phyloP scores from a whole-genome alignment of 2,113 vertebrate species.

The Platichthys stellatus region DNA sequence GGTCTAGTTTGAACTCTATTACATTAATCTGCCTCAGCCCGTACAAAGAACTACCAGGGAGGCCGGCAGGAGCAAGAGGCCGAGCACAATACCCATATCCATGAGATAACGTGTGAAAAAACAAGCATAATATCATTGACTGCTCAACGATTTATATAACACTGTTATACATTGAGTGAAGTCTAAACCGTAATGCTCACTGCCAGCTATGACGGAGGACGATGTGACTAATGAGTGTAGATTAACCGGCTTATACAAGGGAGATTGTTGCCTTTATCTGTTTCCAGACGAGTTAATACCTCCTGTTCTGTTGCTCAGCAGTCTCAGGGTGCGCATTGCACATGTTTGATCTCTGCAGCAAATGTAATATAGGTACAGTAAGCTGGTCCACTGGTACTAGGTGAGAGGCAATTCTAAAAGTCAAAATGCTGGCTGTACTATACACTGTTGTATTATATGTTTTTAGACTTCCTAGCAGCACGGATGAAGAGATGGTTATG shows the following conservation, averaged over 20 bases:
- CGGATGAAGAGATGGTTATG: neutral
- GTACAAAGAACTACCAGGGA: conserved; percentile 4
- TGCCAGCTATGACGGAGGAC: conserved; percentile 42
- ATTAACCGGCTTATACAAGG: conserved; percentile 54
- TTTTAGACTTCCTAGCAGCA: neutral
- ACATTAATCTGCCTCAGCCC: conserved; percentile 14
- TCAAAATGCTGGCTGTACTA: too few species aligned
- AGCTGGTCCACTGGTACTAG: neutral
- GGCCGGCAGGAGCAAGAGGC: conserved; percentile 23
- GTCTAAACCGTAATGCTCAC: conserved; percentile 29
- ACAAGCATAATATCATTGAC: conserved; percentile 42
- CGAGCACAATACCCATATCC: conserved; percentile 14
- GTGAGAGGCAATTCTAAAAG: neutral
- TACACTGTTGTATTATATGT: too few species aligned
- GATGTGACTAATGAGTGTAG: conserved; percentile 49
- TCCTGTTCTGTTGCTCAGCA: conserved; percentile 17
- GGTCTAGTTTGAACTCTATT: conserved; percentile 28
- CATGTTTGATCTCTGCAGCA: conserved; percentile 22
- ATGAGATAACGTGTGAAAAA: conserved; percentile 38
- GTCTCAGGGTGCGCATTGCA: neutral
- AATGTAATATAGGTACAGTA: conserved; percentile 1
- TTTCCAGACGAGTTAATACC: conserved; percentile 31
- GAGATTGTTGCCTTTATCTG: conserved; percentile 41
- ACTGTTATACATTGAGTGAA: conserved; percentile 35
- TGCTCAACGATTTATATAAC: conserved; percentile 33